Base-by-base conservation (phyloP, 2,888 invertebrate species). In the Rapana venosa region DNA sequence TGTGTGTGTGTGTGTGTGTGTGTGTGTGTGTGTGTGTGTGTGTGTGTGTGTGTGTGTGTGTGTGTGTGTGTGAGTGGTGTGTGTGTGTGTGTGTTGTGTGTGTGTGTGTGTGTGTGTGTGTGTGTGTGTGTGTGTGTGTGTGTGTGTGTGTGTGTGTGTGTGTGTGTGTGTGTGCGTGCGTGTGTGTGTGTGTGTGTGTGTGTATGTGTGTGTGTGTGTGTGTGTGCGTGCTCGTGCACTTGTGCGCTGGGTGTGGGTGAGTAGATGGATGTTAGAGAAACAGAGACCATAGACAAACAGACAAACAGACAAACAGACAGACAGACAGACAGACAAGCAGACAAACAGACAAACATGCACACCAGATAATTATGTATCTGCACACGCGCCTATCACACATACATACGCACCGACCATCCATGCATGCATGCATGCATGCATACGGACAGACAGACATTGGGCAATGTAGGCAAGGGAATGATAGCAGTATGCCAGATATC, bases 81-180 rank as follows among this genome's bases (percentile, higher is more conserved):
- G 81, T 36, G 36, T 36, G 81, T 36, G 36, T 81, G 36, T 36
- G 36, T 36, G 81, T n/a, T 36, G 36, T 81, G 81, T 81, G 5
- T 81, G 81, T 36, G 81, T 81, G 81, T 36, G 81, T 81, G 81
- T 81, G 81, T 81, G 36, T 81, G 81, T 77, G 81, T 81, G 36
- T 35, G 6, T 35, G 81, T 81, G 81, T 81, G 26, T 81, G 36
- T 81, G 81, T 36, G 81, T 81, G 36, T 36, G 36, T 36, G 81
- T 36, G 36, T 36, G 36, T 22, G 36, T 36, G 36, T 22, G 36
- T 36, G 36, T 22, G 36, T 81, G 20, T 15, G 81, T 35, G 81
- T 47, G 81, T 15, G 36, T 81, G 36, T 36, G 81, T 81, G 81
- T 36, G 36, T 36, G 81, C 20, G 81, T 81, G 81, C 26, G 81